Conservation (phyloP, 1,140 invertebrate species). For the Colletes gigas region DNA sequence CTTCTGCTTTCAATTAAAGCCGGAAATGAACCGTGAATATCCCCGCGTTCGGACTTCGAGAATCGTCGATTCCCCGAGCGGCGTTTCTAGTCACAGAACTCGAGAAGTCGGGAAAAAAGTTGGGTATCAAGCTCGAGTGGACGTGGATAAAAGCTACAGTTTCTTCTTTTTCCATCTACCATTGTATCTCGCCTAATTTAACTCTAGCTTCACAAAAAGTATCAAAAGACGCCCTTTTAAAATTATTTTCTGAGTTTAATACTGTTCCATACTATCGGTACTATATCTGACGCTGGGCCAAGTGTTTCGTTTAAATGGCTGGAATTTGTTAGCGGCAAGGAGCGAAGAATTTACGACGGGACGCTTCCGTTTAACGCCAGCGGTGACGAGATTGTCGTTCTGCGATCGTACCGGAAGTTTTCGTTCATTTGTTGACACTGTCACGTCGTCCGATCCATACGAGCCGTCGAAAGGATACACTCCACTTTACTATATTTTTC, state of each 20-base stretch:
- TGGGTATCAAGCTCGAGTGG: background rate
- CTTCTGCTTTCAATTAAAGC: conserved; percentile 51
- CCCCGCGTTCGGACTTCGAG: conserved; percentile 9
- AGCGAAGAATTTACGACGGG: background rate
- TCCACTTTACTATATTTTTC: conserved; percentile 42
- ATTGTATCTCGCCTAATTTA: no score
- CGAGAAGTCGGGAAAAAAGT: conserved; percentile 1
- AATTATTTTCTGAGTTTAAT: no score
- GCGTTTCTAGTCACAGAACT: no score
- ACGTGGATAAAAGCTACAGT: background rate
- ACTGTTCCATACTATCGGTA: no score
- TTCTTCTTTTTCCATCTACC: background rate
- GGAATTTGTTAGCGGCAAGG: background rate
- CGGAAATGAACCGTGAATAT: conserved; percentile 52
- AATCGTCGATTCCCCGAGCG: conserved; percentile 6
- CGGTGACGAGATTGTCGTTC: conserved; percentile 6
- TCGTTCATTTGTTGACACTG: conserved; percentile 62
- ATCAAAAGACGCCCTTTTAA: no score
- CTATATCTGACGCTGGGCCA: no score
- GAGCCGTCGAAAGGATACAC: conserved; percentile 56
- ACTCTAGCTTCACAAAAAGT: no score
- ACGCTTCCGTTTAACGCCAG: background rate
- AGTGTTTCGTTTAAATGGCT: background rate
- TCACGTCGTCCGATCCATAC: conserved; percentile 42
- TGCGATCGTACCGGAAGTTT: conserved; percentile 56